These are phyloP conservation scores for Lasioglossum oenotherae DNA, from an alignment of 2,888 invertebrate species.

Conservation along the genomic window DNA sequence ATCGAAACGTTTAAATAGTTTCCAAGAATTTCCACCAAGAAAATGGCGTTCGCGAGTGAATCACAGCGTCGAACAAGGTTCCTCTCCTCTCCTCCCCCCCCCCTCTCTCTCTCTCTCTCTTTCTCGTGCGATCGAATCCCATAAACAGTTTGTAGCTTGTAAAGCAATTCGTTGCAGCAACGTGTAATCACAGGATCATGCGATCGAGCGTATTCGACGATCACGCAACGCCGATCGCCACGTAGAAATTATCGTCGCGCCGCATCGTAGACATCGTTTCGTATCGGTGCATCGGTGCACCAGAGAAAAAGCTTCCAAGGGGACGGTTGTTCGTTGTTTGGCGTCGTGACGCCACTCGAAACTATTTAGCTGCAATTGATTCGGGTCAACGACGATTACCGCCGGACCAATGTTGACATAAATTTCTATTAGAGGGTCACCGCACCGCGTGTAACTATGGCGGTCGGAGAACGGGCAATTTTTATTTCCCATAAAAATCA, in stretches of 20 bases:
- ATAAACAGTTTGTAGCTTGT: conserved; percentile 20
- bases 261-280: neutral
- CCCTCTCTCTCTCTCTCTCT: no score
- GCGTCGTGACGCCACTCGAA: conserved; percentile 6
- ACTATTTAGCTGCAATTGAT: conserved; percentile 66
- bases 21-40: conserved; percentile 7
- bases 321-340: neutral
- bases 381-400: conserved; percentile 65
- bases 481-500: no score
- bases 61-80: neutral
- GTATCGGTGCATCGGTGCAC: conserved; percentile 13
- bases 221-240: conserved; percentile 25
- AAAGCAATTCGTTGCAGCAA: conserved; percentile 34
- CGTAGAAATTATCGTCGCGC: conserved; percentile 10
- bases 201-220: conserved; percentile 21
- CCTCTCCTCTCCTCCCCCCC: neutral
- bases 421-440: conserved; percentile 68
- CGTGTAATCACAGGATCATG: conserved; percentile 24
- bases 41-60: neutral
- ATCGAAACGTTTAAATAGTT: neutral
- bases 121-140: neutral
- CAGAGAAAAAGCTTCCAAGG: neutral
- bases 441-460: conserved; percentile 29
- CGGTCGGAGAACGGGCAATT: neutral
- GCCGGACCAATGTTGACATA: conserved; percentile 67